Evolutionary conservation across 2,888 invertebrate species (phyloP), one percentile per base, ranked within the genome.

Genomic region (Drosophila stalkeri): DNA sequence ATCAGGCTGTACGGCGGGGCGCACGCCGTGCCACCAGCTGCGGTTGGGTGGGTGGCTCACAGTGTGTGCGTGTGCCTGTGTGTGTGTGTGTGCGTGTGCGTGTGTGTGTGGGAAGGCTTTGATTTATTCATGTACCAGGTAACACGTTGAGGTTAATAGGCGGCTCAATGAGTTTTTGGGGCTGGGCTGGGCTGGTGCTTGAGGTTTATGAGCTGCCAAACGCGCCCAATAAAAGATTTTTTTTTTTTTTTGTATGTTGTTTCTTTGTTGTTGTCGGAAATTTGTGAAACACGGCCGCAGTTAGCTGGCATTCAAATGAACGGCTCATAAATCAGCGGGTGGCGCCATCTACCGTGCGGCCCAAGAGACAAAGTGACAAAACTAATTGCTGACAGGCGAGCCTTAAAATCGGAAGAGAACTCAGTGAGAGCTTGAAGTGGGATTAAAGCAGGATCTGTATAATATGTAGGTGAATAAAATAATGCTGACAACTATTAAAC

Each of bases 101-200:
- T 46, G 49, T 18, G 62, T 23, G 59, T 61, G 63, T 41, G 68
- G 60, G 89, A 82, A 78, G 72, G 70, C 89, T 73, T 87, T 85
- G 84, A 85, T 89, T 85, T 85, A 85, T 85, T 86, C 89, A 85
- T 86, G 89, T 75, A 75, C 62, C 75, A 88, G 82, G 77, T 85
- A 85, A 78, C 81, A 75, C 87, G 78, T 81, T 76, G 81, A 76
- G 84, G 87, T 85, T 85, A 85, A 85, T 88, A 82, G 88, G 86
- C 80, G 75, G 65, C 83, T 80, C 83, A 82, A 77, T 82, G 73
- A 72, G 64, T 7, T 55, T 33, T 31, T 31, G 23, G 31, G 59
- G 46, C 64, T 52, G 51, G 62, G 65, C 56, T 37, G 44, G 0
- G 55, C 46, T n/a, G 39, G 18, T 27, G 75, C 41, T 61, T 54